phyloP scores from a whole-genome alignment of 2,113 vertebrate genomes.

The Syngnathus typhle region DNA sequence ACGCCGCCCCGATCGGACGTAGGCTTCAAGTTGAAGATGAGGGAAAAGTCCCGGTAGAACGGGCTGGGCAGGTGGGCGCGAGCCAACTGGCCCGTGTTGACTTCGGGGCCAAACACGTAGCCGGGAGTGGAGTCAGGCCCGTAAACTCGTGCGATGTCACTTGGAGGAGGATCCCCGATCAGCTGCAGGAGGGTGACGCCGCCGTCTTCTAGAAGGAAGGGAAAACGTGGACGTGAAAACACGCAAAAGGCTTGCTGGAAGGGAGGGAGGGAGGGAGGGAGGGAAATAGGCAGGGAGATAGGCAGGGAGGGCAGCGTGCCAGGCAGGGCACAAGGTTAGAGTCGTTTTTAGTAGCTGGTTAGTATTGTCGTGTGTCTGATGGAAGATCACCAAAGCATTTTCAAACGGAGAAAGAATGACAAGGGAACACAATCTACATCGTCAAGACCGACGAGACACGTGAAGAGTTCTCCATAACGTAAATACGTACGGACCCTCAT shows the following conservation, averaged over 20 bases:
- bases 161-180: conserved; percentile 79
- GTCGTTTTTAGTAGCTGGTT: conserved; percentile 36
- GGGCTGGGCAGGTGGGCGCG: conserved; percentile 76
- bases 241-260: conserved; percentile 10
- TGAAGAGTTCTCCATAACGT: too few relatives aligned
- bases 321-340: conserved; percentile 55
- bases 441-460: not conserved
- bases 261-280: not conserved
- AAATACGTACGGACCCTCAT: not conserved
- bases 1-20: conserved; percentile 68
- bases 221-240: conserved; percentile 42
- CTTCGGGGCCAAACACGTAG: conserved; percentile 74
- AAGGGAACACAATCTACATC: not conserved
- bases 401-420: too few relatives aligned
- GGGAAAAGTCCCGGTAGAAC: conserved; percentile 84
- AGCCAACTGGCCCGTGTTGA: conserved; percentile 81
- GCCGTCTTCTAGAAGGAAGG: conserved; percentile 63
- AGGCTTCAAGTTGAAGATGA: conserved; percentile 81
- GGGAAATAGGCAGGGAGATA: too few relatives aligned
- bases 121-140: conserved; percentile 70
- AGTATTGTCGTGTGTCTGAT: not conserved
- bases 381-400: not conserved
- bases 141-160: conserved; percentile 67
- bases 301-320: conserved; percentile 38
- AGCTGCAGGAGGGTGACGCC: conserved; percentile 83